Conservation (phyloP, 2,888 invertebrate species). For the Caenorhabditis sinica region DNA sequence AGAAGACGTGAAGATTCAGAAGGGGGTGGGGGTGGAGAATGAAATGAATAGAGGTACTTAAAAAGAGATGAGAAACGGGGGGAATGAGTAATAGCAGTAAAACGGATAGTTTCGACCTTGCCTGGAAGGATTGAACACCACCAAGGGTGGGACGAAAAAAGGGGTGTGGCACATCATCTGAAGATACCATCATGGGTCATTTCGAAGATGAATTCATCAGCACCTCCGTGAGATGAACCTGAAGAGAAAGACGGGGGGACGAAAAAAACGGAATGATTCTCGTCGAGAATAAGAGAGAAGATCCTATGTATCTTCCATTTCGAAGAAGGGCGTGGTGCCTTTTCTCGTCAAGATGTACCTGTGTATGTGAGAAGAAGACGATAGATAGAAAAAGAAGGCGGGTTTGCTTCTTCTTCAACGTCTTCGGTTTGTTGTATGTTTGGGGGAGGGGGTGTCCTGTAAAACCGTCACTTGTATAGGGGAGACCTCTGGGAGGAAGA, state of each 20-base stretch:
- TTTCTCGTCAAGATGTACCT: conserved; percentile 55
- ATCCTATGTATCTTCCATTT: conserved; percentile 29
- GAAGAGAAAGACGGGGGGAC: not conserved
- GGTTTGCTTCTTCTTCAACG: conserved; percentile 31
- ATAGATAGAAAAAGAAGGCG: conserved; percentile 43
- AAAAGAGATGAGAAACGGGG: conserved; percentile 44
- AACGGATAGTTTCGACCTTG: conserved; percentile 50
- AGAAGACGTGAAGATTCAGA: conserved; percentile 4
- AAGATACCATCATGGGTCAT: conserved; percentile 43
- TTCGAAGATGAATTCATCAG: conserved; percentile 25
- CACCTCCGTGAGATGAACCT: conserved; percentile 27
- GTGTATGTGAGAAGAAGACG: conserved; percentile 29
- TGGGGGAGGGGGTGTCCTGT: conserved; percentile 48
- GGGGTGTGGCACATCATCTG: conserved; percentile 20
- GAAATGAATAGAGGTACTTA: conserved; percentile 50
- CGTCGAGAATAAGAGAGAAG: conserved; percentile 40
- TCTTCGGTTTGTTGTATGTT: conserved; percentile 32
- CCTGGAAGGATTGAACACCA: conserved; percentile 48
- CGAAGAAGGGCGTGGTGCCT: conserved; percentile 56
- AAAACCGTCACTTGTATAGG: conserved; percentile 46
- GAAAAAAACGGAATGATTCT: conserved; percentile 22
- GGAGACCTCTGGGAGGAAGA: conserved; percentile 9
- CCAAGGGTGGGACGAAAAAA: conserved; percentile 5
- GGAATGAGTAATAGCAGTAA: conserved; percentile 55
- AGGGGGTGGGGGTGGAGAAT: not conserved